Percentiles rank a stretch among this genome's conserved stretches.
phyloP scores from a whole-genome alignment of 2,888 invertebrate species.

The Callyntrura sp. region DNA sequence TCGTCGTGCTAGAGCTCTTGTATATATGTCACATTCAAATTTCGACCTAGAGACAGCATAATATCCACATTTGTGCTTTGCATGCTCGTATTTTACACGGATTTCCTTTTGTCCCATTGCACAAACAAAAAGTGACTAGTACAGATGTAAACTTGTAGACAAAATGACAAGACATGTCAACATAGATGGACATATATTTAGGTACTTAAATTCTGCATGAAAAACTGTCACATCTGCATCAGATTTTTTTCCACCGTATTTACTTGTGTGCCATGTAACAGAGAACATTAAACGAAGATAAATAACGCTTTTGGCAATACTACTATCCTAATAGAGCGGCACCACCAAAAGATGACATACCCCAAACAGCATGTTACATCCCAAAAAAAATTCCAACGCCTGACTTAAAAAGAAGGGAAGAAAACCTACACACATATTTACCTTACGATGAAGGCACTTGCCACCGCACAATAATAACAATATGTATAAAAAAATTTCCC shows the following conservation, averaged over 20 bases:
- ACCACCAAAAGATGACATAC: neutral
- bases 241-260: neutral
- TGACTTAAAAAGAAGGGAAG: neutral
- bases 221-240: slow-evolving; percentile 19
- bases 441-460: slow-evolving; percentile 5
- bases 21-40: no score
- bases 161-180: slow-evolving; percentile 22
- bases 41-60: no score
- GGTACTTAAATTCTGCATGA: neutral
- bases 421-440: neutral
- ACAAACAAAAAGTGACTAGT: slow-evolving; percentile 25
- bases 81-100: neutral
- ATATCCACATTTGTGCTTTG: neutral
- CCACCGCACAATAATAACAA: neutral
- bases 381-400: neutral
- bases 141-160: neutral
- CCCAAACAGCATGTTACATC: neutral
- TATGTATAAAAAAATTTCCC: neutral
- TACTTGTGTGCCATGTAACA: no score
- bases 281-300: neutral
- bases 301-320: neutral
- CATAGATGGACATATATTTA: neutral
- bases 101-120: slow-evolving; percentile 32
- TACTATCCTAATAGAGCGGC: neutral
- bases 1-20: no score